phyloP scores from a whole-genome alignment of 2,797 vertebrate genomes.

The Sebastes goodei region DNA sequence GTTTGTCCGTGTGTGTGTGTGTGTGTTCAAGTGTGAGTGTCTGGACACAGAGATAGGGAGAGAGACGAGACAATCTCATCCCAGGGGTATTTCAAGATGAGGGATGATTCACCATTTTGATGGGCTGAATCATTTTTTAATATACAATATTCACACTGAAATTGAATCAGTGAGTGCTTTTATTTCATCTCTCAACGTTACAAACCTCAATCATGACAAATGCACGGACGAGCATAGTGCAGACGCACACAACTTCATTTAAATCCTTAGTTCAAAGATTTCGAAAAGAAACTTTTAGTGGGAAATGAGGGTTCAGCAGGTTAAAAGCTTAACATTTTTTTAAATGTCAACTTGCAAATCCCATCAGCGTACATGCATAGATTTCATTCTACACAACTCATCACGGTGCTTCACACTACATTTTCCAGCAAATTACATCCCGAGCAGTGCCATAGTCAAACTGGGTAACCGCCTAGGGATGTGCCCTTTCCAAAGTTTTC shows the following conservation, averaged over 20 bases:
- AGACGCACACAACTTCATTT: background rate
- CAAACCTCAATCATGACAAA: background rate
- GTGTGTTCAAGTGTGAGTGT: background rate
- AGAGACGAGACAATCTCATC: background rate
- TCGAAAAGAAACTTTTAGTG: background rate
- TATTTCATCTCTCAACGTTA: background rate
- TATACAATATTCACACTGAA: background rate
- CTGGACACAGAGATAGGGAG: slow-evolving; percentile 12
- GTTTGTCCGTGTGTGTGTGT: background rate
- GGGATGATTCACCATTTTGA: slow-evolving; percentile 1
- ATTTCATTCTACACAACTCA: slow-evolving; percentile 9
- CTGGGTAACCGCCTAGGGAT: background rate
- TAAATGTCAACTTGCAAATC: slow-evolving; percentile 29
- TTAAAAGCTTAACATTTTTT: slow-evolving; percentile 8
- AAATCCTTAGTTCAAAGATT: background rate
- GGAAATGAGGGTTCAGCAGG: background rate
- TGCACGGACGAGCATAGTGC: background rate
- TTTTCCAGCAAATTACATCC: slow-evolving; percentile 22
- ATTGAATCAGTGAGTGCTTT: slow-evolving; percentile 4
- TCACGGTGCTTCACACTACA: background rate
- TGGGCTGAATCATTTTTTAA: background rate
- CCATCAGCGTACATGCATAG: background rate
- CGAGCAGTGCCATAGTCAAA: background rate
- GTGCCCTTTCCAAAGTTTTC: slow-evolving; percentile 5
- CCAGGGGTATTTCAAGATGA: slow-evolving; percentile 10